Evolutionary conservation across 2,797 vertebrate genomes (phyloP), one percentile per base, ranked within the genome.

Genomic region (Discoglossus pictus): DNA sequence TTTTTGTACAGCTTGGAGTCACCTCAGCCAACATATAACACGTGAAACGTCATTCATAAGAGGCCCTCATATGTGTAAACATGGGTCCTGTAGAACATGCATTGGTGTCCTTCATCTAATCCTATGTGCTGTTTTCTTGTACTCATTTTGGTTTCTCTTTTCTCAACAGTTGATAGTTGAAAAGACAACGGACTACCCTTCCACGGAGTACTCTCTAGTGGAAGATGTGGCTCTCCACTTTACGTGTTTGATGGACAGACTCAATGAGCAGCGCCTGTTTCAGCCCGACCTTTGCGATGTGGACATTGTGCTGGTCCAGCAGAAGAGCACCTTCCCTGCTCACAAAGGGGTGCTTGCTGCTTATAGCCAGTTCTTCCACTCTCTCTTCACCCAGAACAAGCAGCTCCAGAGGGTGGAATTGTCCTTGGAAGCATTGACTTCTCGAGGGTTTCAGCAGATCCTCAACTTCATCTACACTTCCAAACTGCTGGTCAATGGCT

Each of bases 381-480:
- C 95, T 0, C 94, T 99, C 64, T 99, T 99, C 71, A 93, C 93
- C 50, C 94, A 94, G 61, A 98, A 96, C 89, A 98, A 98, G 80
- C 95, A 96, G 82, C 90, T 98, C 75, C 93, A 93, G 62, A 89
- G 92, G 0, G 96, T 98, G 42, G 96, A 99, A 83, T 91, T 99
- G 55, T 97, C 96, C 0, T 80, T 98, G 80, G 96, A 98, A 65
- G 90, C 93, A 0, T 86, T 99, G 78, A 94, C 93, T 3, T 94
- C 94, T 0, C 91, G 93, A 50, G 97, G 97, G 69, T 88, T 99
- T 48, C 95, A 97, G 86, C 96, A 99, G 83, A 96, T 99, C 83
- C 95, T 98, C 69, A 95, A 97, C 83, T 99, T 99, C 86, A 98
- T 99, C 83, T 99, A 99, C 85, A 99, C 97, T 2, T 98, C 97